Evolutionary conservation across 2,113 vertebrate genomes (phyloP), one percentile per base, ranked within the genome.

Genomic region (Triplophysa dalaica): DNA sequence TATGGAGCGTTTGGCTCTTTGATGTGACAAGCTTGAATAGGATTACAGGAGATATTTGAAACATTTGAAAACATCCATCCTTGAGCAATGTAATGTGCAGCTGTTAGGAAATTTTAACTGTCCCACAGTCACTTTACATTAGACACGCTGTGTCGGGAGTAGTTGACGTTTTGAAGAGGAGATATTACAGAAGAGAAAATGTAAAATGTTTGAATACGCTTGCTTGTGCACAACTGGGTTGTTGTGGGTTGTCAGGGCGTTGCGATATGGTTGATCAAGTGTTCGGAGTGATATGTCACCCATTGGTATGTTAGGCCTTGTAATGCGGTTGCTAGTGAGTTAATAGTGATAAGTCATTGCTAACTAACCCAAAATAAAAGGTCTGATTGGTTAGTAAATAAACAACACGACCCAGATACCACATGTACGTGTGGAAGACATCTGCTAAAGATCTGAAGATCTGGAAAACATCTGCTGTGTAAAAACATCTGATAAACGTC

Each of bases 11-110:
- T 17, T 45, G 60, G 14, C 17, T 26, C 22, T 64, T 75, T 76
- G 24, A 76, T 22, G 17, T 33, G 26, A 16, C 75, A 66, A 24
- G 48, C 60, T 77, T 21, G 75, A 50, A 76, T n/a, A 64, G 75
- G 75, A 65, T 77, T 77, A 65, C 13, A 54, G 75, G 33, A 54
- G 62, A 65, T 66, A 38, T 66, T 22, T 77, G 19, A 77, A 65
- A 38, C 75, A 52, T 52, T 76, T 65, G 8, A 65, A 76, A 50
- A 65, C 26, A 26, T 22, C 9, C 22, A 41, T 74, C 56, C 62
- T 17, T 74, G 33, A 74, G 22, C 45, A 75, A 63, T 63, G 58
- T 41, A 41, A 22, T 38, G 45, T 33, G 45, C 60, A 76, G 74
- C 74, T 76, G 61, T 65, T 65, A 24, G 11, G 63, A 61, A 61